These are phyloP conservation scores for Pardosa pseudoannulata DNA, from an alignment of 2,888 invertebrate genomes.

Conservation along the genomic window DNA sequence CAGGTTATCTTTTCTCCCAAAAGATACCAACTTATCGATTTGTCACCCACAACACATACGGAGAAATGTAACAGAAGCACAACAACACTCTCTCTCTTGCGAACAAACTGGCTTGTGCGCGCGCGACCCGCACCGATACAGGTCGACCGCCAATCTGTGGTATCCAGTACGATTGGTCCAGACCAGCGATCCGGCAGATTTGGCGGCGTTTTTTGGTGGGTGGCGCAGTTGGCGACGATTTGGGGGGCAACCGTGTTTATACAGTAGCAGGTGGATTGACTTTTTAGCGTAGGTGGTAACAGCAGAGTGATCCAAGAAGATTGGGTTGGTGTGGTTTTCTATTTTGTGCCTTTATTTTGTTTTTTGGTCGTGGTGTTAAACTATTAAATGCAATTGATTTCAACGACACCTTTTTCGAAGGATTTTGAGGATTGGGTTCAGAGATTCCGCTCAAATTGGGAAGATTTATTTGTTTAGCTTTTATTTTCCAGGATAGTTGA, in stretches of 20 bases:
- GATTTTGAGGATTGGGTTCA: no score
- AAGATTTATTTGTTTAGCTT: no score
- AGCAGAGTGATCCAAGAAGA: background rate
- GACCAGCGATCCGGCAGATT: background rate
- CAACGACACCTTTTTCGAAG: no score
- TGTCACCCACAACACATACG: slow-evolving; percentile 26
- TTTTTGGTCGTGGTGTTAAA: background rate
- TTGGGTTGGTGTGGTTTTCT: background rate
- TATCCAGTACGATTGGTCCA: slow-evolving; percentile 28
- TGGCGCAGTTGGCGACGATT: slow-evolving; percentile 13
- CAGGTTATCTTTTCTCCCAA: slow-evolving; percentile 26
- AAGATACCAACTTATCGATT: slow-evolving; percentile 13
- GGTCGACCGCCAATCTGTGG: slow-evolving; percentile 39
- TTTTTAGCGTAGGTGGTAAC: background rate
- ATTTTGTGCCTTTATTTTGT: background rate
- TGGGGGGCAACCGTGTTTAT: no score
- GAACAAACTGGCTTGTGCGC: slow-evolving; percentile 2
- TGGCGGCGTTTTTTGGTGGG: slow-evolving; percentile 43
- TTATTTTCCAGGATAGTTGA: no score
- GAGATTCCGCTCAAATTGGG: no score
- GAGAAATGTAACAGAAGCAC: background rate
- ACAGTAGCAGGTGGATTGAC: slow-evolving; percentile 32
- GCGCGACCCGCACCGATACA: slow-evolving; percentile 27
- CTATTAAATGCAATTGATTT: background rate
- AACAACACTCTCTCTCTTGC: slow-evolving; percentile 11